Evolutionary conservation across 2,888 invertebrate species (phyloP), one percentile per base, ranked within the genome.

Genomic region (Acleris cristana): DNA sequence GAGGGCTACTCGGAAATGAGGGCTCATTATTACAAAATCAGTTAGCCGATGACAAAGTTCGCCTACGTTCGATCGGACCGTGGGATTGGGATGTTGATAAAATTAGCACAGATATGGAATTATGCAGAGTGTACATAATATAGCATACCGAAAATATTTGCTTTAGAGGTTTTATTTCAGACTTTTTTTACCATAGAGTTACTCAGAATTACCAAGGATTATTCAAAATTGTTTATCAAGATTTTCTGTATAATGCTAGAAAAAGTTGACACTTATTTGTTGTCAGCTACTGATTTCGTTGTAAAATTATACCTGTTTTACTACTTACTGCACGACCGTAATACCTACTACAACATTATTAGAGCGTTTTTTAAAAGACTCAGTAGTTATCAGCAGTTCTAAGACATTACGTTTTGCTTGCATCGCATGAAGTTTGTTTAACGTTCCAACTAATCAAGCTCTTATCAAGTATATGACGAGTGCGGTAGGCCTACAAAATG

Each of bases 1-100:
- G 76, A 78, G 80, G 81, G 79, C 77, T 77, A 72, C 75, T 80
- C 76, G 77, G 79, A 82, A 82, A 83, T 80, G 74, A 81, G 67
- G 58, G 57, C 60, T 60, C 68, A 60, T 69, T 58, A 68, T 64
- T 60, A 62, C 61, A 52, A 65, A 69, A 65, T 65, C 65, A 64
- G 64, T 54, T 51, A 52, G 55, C 23, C 52, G 48, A 62, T 49
- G 62, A 67, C 58, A 63, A 63, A 48, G 18, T 45, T 63, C 61
- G 66, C 61, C 57, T 62, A 63, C 63, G 48, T 18, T 26, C 34
- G 40, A 60, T 48, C 57, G 44, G 18, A 57, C 62, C 62, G 67
- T 67, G 49, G 67, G 67, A 21, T 21, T 67, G 49, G 67, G 67
- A 21, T 21, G 62, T 18, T 48, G 60, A 65, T 56, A 45, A 58